A percentile compares a stretch with the other conserved stretches of the same genome.
phyloP scores from a whole-genome alignment of 1,140 invertebrate species.

The Pissodes strobi region DNA sequence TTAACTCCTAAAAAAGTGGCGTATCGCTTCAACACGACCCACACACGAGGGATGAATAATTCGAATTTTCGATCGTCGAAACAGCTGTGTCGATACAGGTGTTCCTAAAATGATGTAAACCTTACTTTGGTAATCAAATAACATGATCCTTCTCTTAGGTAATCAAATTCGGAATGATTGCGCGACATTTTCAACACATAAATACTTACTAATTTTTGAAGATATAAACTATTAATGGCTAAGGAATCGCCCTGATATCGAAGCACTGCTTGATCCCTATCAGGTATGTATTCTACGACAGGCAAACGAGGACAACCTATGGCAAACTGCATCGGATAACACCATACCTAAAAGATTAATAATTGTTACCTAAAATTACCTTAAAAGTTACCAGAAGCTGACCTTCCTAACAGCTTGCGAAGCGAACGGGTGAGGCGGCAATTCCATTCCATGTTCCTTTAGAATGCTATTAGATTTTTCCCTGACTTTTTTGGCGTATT shows the following conservation, averaged over 20 bases:
- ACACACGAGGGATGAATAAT: slow-evolving; percentile 88
- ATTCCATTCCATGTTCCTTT: slow-evolving; percentile 84
- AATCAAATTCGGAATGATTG: not conserved
- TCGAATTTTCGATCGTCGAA: slow-evolving; percentile 97
- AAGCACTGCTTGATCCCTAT: slow-evolving; percentile 82
- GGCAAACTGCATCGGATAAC: slow-evolving; percentile 91
- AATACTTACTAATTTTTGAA: slow-evolving; percentile 84
- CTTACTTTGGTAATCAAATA: too few species aligned
- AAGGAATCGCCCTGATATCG: slow-evolving; percentile 87
- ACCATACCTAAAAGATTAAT: slow-evolving; percentile 73
- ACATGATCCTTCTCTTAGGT: too few species aligned
- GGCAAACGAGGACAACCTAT: slow-evolving; percentile 84
- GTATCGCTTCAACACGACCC: slow-evolving; percentile 92
- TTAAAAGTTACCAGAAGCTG: not conserved
- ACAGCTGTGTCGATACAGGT: slow-evolving; percentile 91
- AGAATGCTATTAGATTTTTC: slow-evolving; percentile 85
- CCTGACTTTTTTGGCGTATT: slow-evolving; percentile 88
- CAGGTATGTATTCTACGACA: slow-evolving; percentile 82
- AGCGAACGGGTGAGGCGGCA: slow-evolving; percentile 59
- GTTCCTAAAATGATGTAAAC: slow-evolving; percentile 84
- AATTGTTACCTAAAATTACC: not conserved
- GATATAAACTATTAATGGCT: slow-evolving; percentile 82
- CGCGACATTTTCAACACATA: too few species aligned
- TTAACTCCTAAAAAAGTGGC: slow-evolving; percentile 70
- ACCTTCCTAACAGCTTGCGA: slow-evolving; percentile 43